Conservation (phyloP, 2,113 vertebrate species). For the Saccopteryx leptura region DNA sequence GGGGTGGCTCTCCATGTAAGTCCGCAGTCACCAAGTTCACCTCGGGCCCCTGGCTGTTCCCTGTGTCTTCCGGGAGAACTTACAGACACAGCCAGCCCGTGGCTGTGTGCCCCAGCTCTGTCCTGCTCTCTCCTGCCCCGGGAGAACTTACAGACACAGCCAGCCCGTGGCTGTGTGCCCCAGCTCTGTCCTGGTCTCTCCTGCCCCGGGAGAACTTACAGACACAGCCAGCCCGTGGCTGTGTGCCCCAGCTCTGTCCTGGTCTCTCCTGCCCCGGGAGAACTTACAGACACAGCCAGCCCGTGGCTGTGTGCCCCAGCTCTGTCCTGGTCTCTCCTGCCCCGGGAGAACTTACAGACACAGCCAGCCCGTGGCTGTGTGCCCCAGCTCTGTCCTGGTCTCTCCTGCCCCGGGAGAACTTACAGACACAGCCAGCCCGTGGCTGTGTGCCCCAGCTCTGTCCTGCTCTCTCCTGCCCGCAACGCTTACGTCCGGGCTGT, state of each 20-base stretch:
- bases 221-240: slow-evolving; percentile 82
- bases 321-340: no score
- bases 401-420: no score
- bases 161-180: slow-evolving; percentile 85
- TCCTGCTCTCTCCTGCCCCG: not conserved
- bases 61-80: slow-evolving; percentile 57
- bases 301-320: slow-evolving; percentile 83
- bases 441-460: no score
- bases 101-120: slow-evolving; percentile 71
- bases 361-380: slow-evolving; percentile 84
- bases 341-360: slow-evolving; percentile 73
- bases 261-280: slow-evolving; percentile 11
- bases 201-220: slow-evolving; percentile 74
- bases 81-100: slow-evolving; percentile 80
- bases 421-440: no score
- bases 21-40: rapidly evolving
- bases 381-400: no score
- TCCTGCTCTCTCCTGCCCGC: no score
- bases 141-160: slow-evolving; percentile 76
- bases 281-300: slow-evolving; percentile 81
- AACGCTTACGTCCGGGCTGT: not conserved
- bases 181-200: no score
- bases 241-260: no score
- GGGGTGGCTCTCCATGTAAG: not conserved
- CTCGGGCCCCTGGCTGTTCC: no score